Conservation (phyloP, 2,113 vertebrate genomes). For the human (Homo sapiens) region DNA sequence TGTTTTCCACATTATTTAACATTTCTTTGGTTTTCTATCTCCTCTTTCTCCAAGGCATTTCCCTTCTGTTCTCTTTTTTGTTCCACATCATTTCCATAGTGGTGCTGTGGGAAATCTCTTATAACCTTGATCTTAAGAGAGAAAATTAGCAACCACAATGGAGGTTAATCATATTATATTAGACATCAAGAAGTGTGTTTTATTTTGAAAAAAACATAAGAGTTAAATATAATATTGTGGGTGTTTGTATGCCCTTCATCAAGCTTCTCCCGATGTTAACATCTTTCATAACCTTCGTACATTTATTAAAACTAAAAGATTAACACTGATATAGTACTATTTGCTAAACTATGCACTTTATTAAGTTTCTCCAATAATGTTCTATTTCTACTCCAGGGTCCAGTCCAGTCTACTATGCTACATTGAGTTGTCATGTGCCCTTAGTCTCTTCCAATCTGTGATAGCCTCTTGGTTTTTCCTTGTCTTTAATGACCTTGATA, state of each 20-base stretch:
- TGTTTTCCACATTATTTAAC: background rate
- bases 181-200: background rate
- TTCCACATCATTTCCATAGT: background rate
- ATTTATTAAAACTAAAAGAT: background rate
- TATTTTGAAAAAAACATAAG: background rate
- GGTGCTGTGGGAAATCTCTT: background rate
- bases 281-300: background rate
- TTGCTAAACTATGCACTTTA: background rate
- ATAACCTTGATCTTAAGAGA: background rate
- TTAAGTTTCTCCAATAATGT: background rate
- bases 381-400: background rate
- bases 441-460: background rate
- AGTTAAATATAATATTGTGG: background rate
- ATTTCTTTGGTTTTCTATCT: background rate
- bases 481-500: background rate
- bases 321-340: background rate
- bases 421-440: background rate
- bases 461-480: background rate
- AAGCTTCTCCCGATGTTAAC: background rate
- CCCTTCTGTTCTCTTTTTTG: background rate
- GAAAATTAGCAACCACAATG: background rate
- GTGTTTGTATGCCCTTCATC: background rate
- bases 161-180: background rate
- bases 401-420: background rate
- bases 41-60: background rate